Evolutionary conservation across 2,888 invertebrate genomes (phyloP).

Genomic region (Drosophila suboccidentalis): DNA sequence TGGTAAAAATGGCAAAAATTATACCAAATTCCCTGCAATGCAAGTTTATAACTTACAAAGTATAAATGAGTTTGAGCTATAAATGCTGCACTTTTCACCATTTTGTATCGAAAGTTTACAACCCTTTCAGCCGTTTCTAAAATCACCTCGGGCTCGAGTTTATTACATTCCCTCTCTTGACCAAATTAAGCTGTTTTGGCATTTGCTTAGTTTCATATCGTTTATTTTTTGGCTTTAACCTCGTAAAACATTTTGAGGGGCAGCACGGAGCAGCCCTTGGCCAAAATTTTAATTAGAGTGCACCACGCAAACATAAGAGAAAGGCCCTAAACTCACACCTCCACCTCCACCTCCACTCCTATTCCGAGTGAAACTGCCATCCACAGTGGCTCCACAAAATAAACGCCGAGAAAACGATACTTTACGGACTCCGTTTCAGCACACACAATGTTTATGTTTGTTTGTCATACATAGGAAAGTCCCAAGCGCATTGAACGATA

Average conservation of each 20-base stretch:
- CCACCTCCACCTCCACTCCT: neutral
- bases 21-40: neutral
- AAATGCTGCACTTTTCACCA: neutral
- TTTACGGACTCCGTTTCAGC: conserved; percentile 65
- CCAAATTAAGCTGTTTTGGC: conserved; percentile 62
- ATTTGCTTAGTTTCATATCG: conserved; percentile 54
- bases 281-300: conserved; percentile 77
- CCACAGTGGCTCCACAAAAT: conserved; percentile 4
- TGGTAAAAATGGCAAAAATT: neutral
- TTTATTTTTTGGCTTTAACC: conserved; percentile 31
- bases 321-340: neutral
- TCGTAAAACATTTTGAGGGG: conserved; percentile 60
- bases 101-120: conserved; percentile 6
- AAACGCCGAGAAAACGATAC: conserved; percentile 54
- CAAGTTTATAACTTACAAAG: neutral
- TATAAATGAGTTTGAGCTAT: neutral
- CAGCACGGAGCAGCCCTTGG: conserved; percentile 41
- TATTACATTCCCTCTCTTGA: conserved; percentile 68
- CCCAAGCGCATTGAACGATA: conserved; percentile 77
- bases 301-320: conserved; percentile 65
- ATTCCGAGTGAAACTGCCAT: neutral
- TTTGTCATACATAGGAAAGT: conserved; percentile 74
- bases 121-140: conserved; percentile 28
- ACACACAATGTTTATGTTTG: conserved; percentile 76
- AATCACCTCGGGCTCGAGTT: conserved; percentile 57